A percentile compares a stretch with the other conserved stretches of the same genome.
Evolutionary conservation across 92 coral and sea anemone genomes (phyloP).

Genomic region (Phenganax subtilis): DNA sequence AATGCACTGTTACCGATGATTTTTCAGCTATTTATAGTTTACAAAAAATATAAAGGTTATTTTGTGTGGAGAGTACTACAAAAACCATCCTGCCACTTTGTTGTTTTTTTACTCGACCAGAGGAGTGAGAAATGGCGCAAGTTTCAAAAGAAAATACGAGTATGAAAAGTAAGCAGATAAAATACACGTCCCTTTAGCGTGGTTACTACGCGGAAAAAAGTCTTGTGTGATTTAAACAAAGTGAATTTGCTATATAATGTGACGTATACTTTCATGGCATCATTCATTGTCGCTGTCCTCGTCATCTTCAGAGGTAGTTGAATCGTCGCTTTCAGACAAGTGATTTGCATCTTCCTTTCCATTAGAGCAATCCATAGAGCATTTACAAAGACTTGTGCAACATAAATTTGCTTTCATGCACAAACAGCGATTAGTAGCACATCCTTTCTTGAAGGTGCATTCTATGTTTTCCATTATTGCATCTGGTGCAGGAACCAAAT

Average conservation of each 20-base stretch:
- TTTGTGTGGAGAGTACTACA: conserved; percentile 1
- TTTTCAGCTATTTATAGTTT: neutral
- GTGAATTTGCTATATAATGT: neutral
- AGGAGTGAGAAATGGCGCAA: neutral
- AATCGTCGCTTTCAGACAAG: too few species aligned
- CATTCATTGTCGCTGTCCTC: conserved; percentile 28
- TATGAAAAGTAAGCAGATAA: neutral
- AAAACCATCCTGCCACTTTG: neutral
- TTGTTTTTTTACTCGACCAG: too few species aligned
- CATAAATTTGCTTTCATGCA: conserved; percentile 4
- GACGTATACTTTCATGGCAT: neutral
- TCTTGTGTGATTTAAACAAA: neutral
- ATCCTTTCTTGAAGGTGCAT: conserved; percentile 10
- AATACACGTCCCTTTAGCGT: neutral
- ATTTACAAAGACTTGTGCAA: conserved; percentile 6
- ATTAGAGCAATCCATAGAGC: neutral
- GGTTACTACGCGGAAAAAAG: neutral
- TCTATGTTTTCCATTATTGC: conserved; percentile 4
- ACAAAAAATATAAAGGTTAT: neutral
- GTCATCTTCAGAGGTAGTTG: conserved; percentile 2
- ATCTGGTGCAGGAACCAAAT: conserved; percentile 20
- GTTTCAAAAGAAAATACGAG: neutral
- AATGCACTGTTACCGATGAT: conserved; percentile 6
- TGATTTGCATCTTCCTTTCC: neutral
- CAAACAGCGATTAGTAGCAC: conserved; percentile 1